Evolutionary conservation across 1,140 invertebrate species (phyloP).

Genomic region (Lithobius niger): DNA sequence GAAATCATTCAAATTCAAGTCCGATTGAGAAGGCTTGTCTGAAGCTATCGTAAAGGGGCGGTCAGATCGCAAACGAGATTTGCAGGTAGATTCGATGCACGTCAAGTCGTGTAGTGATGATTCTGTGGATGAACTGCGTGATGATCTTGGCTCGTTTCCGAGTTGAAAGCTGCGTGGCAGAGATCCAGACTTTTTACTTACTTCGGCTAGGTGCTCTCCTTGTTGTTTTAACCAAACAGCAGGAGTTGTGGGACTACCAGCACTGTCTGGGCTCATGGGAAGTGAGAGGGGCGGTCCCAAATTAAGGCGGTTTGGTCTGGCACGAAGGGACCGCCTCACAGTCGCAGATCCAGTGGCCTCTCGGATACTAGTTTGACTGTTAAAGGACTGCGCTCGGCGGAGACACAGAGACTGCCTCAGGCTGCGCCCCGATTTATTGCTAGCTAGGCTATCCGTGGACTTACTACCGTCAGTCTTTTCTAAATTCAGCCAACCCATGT

Average conservation of each 20-base stretch:
- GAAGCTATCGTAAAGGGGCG: conserved; percentile 58
- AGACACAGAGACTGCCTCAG: neutral
- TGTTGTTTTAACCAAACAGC: conserved; percentile 46
- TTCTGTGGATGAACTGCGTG: neutral
- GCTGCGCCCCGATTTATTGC: too few relatives aligned
- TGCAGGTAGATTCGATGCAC: conserved; percentile 4
- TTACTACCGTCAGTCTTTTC: neutral
- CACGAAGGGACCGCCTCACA: conserved; percentile 16
- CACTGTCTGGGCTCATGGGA: conserved; percentile 21
- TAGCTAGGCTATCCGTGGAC: neutral
- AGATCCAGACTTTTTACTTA: conserved; percentile 52
- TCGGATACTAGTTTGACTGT: neutral
- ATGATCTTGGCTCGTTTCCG: neutral
- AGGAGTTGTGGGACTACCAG: conserved; percentile 38
- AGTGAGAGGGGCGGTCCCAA: neutral
- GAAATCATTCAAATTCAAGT: conserved; percentile 39
- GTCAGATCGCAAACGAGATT: conserved; percentile 23
- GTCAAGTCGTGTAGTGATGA: neutral
- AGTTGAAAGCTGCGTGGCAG: conserved; percentile 57
- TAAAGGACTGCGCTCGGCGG: conserved; percentile 19
- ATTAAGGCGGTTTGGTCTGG: conserved; percentile 3
- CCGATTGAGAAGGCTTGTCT: conserved; percentile 37
- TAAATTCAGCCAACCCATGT: conserved; percentile 15
- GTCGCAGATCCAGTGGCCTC: conserved; percentile 16
- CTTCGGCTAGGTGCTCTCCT: conserved; percentile 36